Conservation (phyloP, 2,797 vertebrate species). For the Carcharodon carcharias region DNA sequence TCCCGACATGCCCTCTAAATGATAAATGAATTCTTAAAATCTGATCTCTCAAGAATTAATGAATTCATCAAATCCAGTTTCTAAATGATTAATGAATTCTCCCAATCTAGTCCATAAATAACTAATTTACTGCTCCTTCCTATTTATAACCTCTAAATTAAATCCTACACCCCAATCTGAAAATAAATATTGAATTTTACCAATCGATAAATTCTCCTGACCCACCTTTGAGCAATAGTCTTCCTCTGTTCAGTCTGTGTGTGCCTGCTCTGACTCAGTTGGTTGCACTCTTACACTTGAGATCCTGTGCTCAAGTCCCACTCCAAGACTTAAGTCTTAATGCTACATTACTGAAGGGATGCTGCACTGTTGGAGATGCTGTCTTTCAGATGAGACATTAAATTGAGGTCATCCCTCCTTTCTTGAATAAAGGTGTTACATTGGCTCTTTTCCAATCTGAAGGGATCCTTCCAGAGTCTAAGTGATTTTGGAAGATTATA, state of each 20-base stretch:
- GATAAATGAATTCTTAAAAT: neutral
- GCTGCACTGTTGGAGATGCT: neutral
- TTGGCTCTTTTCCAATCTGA: too few relatives aligned
- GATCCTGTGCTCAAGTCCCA: neutral
- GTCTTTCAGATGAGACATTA: too few relatives aligned
- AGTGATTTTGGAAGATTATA: too few relatives aligned
- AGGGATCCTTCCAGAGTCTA: too few relatives aligned
- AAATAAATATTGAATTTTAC: neutral
- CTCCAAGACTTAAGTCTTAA: too few relatives aligned
- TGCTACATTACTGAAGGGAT: too few relatives aligned
- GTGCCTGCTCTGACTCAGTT: neutral
- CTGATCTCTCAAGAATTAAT: neutral
- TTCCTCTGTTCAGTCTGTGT: neutral
- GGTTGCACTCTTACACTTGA: neutral
- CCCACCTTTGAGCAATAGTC: neutral
- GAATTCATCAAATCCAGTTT: neutral
- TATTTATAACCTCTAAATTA: neutral
- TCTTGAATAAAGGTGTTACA: too few relatives aligned
- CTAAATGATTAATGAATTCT: conserved; percentile 7
- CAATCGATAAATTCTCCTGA: neutral
- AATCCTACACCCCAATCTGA: neutral
- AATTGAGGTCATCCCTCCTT: neutral
- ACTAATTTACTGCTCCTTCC: neutral
- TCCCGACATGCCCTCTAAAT: neutral
- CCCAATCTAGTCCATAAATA: neutral